Base-by-base conservation (phyloP, 2,797 vertebrate genomes). In the Liasis olivaceus region DNA sequence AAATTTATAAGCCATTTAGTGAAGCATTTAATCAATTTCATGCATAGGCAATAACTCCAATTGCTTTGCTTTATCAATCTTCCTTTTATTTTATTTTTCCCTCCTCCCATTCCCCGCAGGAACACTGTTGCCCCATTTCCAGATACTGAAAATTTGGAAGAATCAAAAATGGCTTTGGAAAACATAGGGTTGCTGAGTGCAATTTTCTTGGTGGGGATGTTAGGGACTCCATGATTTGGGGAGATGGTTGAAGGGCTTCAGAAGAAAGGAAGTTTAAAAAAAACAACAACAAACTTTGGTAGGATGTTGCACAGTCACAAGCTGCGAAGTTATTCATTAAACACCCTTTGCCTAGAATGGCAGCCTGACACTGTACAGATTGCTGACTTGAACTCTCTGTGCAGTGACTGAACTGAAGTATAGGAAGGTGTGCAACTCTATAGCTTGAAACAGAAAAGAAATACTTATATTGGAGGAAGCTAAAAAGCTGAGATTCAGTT, bases 11-110 rank as follows among this genome's bases (percentile, higher is more conserved):
- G 98, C 98, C 97, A 98, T 98, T 98, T 98, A 98, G 98, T 95
- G 97, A 97, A 98, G 98, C 97, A 98, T 98, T 98, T 98, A 98
- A 98, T 98, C 98, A 98, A 98, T 98, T 98, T 98, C 98, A 98
- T 98, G 98, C 97, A 98, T 98, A 98, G 97, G 97, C 98, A 98
- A 97, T 97, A 98, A 98, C 96, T 96, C 96, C 36, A 94, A 97
- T 97, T 97, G 97, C 97, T 97, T 97, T 96, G 96, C 97, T 98
- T 98, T 97, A 98, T 98, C 97, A 97, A 97, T 98, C 97, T 98
- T 97, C 96, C 96, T 97, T 97, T 96, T 93, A 72, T 91, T 56
- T 66, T 58, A 54, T 28, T 20, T 77, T 47, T 7, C 24, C 56
- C 31, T 13, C 54, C 86, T 4, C n/a, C 72, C 2, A 22, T 59